phyloP scores from a whole-genome alignment of 37 sponge, comb jelly and placozoan species.

The Tethya wilhelma region DNA sequence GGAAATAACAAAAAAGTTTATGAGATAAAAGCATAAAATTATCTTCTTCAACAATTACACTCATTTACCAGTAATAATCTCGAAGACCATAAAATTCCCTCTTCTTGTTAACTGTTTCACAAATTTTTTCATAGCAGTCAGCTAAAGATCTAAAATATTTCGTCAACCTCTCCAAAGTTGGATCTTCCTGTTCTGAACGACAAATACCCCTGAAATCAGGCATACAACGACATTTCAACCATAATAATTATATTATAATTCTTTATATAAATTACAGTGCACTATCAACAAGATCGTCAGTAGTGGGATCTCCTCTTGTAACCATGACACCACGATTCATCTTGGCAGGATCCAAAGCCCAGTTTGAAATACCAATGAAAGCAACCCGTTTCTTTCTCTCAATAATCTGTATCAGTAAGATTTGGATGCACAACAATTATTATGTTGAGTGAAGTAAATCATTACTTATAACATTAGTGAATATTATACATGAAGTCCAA shows the following conservation, averaged over 20 bases:
- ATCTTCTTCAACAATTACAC: no score
- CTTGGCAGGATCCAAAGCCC: conserved; percentile 93
- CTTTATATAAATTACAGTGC: conserved; percentile 33
- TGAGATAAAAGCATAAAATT: no score
- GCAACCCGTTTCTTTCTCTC: conserved; percentile 51
- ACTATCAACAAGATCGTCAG: conserved; percentile 54
- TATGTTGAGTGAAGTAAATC: no score
- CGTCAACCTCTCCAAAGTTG: background rate
- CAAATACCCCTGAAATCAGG: conserved; percentile 46
- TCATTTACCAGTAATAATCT: conserved; percentile 85
- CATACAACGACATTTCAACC: no score
- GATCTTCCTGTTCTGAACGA: conserved; percentile 4
- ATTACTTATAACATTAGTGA: no score
- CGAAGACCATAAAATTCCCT: conserved; percentile 85
- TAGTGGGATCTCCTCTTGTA: conserved; percentile 60
- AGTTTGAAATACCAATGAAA: conserved; percentile 90
- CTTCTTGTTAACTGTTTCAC: conserved; percentile 15
- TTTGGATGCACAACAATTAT: background rate
- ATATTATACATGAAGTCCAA: no score
- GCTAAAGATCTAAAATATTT: conserved; percentile 29
- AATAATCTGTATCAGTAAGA: conserved; percentile 14
- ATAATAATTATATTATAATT: background rate
- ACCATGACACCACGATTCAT: conserved; percentile 90
- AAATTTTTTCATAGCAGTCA: conserved; percentile 48
- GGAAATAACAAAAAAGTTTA: background rate